Base-by-base conservation (phyloP, 1,140 invertebrate species). In the Drosophila triauraria region DNA sequence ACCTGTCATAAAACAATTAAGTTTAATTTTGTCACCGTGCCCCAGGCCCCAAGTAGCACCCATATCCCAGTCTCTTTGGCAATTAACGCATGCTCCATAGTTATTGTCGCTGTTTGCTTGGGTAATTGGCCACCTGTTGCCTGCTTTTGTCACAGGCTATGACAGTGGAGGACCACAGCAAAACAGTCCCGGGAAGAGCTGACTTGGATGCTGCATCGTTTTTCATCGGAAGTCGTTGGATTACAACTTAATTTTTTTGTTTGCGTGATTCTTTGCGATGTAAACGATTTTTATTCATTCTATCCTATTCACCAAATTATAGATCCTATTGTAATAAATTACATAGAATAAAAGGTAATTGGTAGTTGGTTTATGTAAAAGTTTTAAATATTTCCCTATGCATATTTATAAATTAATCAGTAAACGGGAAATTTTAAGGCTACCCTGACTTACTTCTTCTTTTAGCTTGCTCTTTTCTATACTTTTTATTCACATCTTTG, bases 21-120 rank as follows among this genome's bases (percentile, higher is more conserved):
- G 81, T 88, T 90, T 88, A 90, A 88, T 88, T 88, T 82, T 88
- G 85, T 91, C 86, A 91, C 86, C 85, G 85, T 82, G 81, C 74
- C 74, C 32, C 68, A 79, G 40, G 48, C 42, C 43, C 47, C n/a
- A 27, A 50, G 53, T 23, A 58, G 42, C 74, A 63, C 56, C 48
- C 46, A 56, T 53, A 51, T 67, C 61, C 40, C 54, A 47, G 59
- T 56, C 70, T 65, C 71, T 72, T 6, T 40, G 35, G 67, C 70
- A 88, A 87, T 87, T 90, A 88, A 84, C 63, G 85, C 85, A 87
- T 87, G 83, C 74, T 75, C 74, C 50, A 62, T 88, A 74, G 70
- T 78, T 78, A 64, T 79, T 82, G 32, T 65, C 30, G 61, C 67
- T 58, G 59, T 64, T 74, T 44, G 58, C 57, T 60, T 42, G 30